Evolutionary conservation across 2,113 vertebrate genomes (phyloP).

Genomic region (Guaruba guarouba): DNA sequence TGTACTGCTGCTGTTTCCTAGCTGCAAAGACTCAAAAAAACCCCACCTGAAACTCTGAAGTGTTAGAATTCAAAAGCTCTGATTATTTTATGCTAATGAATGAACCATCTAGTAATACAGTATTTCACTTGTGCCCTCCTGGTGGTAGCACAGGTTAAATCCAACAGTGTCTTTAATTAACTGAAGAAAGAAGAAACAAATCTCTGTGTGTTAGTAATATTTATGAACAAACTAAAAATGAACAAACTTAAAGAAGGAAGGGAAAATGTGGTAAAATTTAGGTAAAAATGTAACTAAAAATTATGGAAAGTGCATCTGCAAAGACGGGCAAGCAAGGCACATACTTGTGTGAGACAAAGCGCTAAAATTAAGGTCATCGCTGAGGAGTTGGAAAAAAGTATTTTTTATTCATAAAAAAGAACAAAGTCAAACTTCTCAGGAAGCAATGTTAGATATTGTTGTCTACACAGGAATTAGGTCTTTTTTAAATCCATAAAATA

Average conservation of each 20-base stretch:
- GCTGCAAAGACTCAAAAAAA: constrained; percentile 25
- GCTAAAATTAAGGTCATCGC: background rate
- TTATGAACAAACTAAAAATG: constrained; percentile 64
- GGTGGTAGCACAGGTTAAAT: constrained; percentile 78
- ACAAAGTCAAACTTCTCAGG: background rate
- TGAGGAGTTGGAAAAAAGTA: background rate
- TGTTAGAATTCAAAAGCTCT: constrained; percentile 35
- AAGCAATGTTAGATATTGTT: constrained; percentile 3
- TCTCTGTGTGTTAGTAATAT: constrained; percentile 78
- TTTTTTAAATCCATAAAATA: constrained; percentile 18
- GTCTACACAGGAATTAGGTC: background rate
- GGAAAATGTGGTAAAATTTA: constrained; percentile 55
- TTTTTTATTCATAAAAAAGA: constrained; percentile 1
- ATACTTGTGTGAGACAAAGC: background rate
- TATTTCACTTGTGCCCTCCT: constrained; percentile 80
- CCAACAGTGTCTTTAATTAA: constrained; percentile 79
- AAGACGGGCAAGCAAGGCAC: background rate
- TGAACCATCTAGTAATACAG: constrained; percentile 69
- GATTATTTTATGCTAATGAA: constrained; percentile 79
- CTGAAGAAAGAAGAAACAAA: constrained; percentile 76
- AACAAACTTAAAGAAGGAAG: constrained; percentile 68
- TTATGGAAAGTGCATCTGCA: constrained; percentile 37
- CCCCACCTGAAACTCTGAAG: constrained; percentile 23
- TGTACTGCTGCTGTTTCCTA: background rate
- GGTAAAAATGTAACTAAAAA: constrained; percentile 74